Conservation (phyloP, 2,888 invertebrate species). For the Caenorhabditis afra region DNA sequence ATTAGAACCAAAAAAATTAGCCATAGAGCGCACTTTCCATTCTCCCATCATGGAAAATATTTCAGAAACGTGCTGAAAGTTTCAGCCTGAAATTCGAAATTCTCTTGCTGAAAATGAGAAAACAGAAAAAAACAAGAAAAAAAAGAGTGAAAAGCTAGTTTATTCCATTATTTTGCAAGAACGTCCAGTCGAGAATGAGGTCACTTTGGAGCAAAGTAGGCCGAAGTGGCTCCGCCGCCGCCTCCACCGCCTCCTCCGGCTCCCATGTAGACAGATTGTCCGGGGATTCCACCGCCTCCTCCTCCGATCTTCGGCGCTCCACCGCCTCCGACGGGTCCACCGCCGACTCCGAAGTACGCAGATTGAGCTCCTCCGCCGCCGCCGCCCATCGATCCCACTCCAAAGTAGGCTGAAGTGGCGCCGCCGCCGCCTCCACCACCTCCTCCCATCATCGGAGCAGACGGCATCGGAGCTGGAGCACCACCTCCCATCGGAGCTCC, state of each 20-base stretch:
- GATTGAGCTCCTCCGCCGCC: constrained; percentile 50
- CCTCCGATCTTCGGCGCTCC: constrained; percentile 40
- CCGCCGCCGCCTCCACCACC: constrained; percentile 21
- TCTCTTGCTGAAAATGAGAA: no score
- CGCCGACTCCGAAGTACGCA: constrained; percentile 60
- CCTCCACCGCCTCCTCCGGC: constrained; percentile 52
- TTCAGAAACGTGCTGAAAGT: no score
- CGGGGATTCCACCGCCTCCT: constrained; percentile 45
- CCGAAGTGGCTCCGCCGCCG: constrained; percentile 67
- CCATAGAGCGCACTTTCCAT: no score
- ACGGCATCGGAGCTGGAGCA: constrained; percentile 25
- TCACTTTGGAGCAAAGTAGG: constrained; percentile 71
- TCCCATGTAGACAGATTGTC: constrained; percentile 63
- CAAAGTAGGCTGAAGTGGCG: constrained; percentile 63
- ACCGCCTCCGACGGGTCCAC: constrained; percentile 43
- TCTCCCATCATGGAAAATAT: not conserved
- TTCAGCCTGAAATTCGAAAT: no score
- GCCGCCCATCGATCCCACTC: constrained; percentile 52
- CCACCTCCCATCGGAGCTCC: constrained; percentile 56
- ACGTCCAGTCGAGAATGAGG: no score
- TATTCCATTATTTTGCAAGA: no score
- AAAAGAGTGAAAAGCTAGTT: no score
- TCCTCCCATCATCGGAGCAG: constrained; percentile 68
- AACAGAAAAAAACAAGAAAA: no score
- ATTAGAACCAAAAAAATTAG: no score